Percentiles rank a stretch among this genome's conserved stretches.
Evolutionary conservation across 2,797 vertebrate genomes (phyloP).

Genomic region (Acrossocheilus wenchowensis): DNA sequence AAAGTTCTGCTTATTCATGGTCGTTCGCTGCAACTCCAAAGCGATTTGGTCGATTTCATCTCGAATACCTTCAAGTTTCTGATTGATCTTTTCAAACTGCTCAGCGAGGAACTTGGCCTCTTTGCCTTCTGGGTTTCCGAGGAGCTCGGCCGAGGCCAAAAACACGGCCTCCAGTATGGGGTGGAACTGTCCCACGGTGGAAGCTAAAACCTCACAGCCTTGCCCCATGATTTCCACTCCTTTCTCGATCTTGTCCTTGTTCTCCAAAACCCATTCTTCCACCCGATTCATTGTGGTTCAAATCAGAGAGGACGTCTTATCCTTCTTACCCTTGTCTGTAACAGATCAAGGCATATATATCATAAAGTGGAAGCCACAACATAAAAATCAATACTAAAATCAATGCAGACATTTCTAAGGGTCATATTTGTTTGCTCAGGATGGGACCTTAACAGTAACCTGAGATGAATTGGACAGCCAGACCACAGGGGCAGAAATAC

Average conservation of each 20-base stretch:
- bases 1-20: slow-evolving; percentile 83
- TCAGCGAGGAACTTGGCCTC: slow-evolving; percentile 78
- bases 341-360: slow-evolving; percentile 71
- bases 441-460: slow-evolving; percentile 55
- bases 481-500: slow-evolving; percentile 42
- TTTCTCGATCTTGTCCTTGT: slow-evolving; percentile 82
- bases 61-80: slow-evolving; percentile 77
- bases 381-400: slow-evolving; percentile 62
- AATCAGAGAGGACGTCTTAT: slow-evolving; percentile 56
- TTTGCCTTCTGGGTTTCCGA: slow-evolving; percentile 78
- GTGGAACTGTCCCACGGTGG: slow-evolving; percentile 81
- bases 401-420: slow-evolving; percentile 57
- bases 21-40: slow-evolving; percentile 72
- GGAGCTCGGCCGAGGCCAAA: slow-evolving; percentile 75
- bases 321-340: slow-evolving; percentile 73
- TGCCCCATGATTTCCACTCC: slow-evolving; percentile 83
- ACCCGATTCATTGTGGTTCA: slow-evolving; percentile 74
- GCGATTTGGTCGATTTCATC: slow-evolving; percentile 74
- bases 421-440: slow-evolving; percentile 62
- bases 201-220: slow-evolving; percentile 78
- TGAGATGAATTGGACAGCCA: slow-evolving; percentile 47
- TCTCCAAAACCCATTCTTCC: slow-evolving; percentile 80
- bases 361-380: slow-evolving; percentile 61
- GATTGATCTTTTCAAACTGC: slow-evolving; percentile 78
- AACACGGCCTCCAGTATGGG: slow-evolving; percentile 82